Percentiles rank a stretch among this genome's conserved stretches.
These are phyloP conservation scores for Pteropus alecto DNA, from an alignment of 2,113 vertebrate genomes.

Conservation along the genomic window DNA sequence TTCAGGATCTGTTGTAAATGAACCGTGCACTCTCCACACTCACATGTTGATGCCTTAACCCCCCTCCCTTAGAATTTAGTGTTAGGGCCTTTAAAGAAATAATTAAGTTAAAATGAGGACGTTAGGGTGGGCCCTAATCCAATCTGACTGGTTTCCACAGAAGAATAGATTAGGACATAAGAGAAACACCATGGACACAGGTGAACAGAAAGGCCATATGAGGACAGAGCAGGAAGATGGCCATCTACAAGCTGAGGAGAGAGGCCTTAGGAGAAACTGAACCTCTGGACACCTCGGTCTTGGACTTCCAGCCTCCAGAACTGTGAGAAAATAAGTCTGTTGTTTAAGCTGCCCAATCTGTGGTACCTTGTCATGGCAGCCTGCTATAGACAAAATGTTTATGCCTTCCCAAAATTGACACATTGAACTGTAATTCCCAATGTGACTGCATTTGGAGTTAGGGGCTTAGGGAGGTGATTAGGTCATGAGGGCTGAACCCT, in stretches of 20 bases:
- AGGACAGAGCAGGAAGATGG: not conserved
- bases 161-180: not conserved
- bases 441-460: not conserved
- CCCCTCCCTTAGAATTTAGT: not conserved
- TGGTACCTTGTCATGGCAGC: no score
- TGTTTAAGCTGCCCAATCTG: fast-evolving
- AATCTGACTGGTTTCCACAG: not conserved
- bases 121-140: fast-evolving
- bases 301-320: not conserved
- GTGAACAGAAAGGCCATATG: fast-evolving
- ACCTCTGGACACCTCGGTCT: no score
- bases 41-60: fast-evolving
- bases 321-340: not conserved
- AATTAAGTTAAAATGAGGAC: not conserved
- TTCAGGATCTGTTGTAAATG: not conserved
- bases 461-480: not conserved
- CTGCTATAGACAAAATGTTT: not conserved
- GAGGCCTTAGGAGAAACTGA: not conserved
- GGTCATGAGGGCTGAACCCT: not conserved
- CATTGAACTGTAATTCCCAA: not conserved
- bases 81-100: not conserved
- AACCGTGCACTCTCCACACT: not conserved
- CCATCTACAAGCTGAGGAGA: not conserved
- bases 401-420: not conserved
- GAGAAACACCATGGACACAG: not conserved